Evolutionary conservation across 2,113 vertebrate species (phyloP).

Genomic region (Equus quagga): DNA sequence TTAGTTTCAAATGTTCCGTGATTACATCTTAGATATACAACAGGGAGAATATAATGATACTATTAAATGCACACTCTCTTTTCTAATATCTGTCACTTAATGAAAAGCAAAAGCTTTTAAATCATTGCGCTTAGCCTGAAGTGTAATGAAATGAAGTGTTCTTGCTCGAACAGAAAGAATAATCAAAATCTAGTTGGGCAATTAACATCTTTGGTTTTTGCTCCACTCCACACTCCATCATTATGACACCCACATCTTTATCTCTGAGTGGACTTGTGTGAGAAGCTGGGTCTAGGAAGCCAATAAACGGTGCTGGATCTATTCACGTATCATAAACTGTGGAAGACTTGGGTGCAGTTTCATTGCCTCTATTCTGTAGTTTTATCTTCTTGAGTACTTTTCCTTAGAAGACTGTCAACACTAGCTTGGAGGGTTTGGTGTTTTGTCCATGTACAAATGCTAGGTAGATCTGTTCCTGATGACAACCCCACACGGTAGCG

Average conservation of each 20-base stretch:
- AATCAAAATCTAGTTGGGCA: slow-evolving; percentile 70
- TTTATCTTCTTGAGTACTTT: neutral
- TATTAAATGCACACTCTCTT: slow-evolving; percentile 68
- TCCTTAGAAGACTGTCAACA: neutral
- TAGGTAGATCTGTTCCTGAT: neutral
- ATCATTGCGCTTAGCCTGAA: slow-evolving; percentile 71
- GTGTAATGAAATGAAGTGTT: slow-evolving; percentile 72
- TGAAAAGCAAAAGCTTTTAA: slow-evolving; percentile 75
- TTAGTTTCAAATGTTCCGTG: slow-evolving; percentile 65
- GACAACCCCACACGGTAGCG: rapidly evolving
- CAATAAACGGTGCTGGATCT: neutral
- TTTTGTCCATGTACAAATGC: neutral
- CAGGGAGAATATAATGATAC: slow-evolving; percentile 77
- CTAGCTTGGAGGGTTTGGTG: neutral
- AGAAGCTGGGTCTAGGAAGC: neutral
- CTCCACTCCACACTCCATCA: neutral
- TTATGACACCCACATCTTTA: slow-evolving; percentile 15
- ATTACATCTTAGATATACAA: slow-evolving; percentile 77
- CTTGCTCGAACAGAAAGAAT: slow-evolving; percentile 48
- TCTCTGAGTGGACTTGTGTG: neutral
- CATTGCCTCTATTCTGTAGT: neutral
- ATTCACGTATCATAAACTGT: neutral
- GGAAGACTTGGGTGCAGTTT: neutral
- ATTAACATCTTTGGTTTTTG: slow-evolving; percentile 70
- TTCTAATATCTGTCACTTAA: slow-evolving; percentile 76